Percentiles rank a stretch among this genome's conserved stretches.
Conservation (phyloP, 37 sponge, comb jelly and placozoan genomes). For the Bolinopsis microptera region DNA sequence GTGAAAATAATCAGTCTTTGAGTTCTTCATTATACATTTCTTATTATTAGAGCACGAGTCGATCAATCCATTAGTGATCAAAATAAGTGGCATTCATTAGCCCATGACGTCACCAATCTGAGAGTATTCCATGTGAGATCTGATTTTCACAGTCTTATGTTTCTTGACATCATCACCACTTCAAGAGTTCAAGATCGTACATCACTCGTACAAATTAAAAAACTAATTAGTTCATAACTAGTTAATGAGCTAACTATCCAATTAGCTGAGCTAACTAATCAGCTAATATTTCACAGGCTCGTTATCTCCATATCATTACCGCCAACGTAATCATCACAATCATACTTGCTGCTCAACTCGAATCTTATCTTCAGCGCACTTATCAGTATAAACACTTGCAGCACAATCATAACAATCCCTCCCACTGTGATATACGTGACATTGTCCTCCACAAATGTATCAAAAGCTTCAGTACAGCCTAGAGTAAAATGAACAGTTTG, state of each 20-base stretch:
- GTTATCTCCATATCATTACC: neutral
- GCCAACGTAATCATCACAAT: neutral
- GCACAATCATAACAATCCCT: neutral
- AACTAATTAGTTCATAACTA: no score
- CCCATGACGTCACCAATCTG: no score
- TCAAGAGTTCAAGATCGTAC: no score
- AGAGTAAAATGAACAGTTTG: neutral
- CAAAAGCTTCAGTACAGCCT: neutral
- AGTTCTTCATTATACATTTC: no score
- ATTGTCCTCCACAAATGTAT: neutral
- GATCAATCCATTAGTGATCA: no score
- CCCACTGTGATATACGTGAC: neutral
- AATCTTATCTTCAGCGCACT: slow-evolving; percentile 8
- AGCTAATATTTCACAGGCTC: neutral
- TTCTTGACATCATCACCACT: no score
- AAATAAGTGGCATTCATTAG: no score
- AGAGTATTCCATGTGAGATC: no score
- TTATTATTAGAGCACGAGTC: no score
- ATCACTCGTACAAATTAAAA: no score
- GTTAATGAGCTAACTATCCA: neutral
- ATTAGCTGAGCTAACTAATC: neutral
- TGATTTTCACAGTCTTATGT: no score
- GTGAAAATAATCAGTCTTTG: no score
- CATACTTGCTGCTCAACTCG: neutral
- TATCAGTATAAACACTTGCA: neutral